Evolutionary conservation across 1,140 invertebrate genomes (phyloP), one percentile per base, ranked within the genome.

Genomic region (Plectus sambesii): DNA sequence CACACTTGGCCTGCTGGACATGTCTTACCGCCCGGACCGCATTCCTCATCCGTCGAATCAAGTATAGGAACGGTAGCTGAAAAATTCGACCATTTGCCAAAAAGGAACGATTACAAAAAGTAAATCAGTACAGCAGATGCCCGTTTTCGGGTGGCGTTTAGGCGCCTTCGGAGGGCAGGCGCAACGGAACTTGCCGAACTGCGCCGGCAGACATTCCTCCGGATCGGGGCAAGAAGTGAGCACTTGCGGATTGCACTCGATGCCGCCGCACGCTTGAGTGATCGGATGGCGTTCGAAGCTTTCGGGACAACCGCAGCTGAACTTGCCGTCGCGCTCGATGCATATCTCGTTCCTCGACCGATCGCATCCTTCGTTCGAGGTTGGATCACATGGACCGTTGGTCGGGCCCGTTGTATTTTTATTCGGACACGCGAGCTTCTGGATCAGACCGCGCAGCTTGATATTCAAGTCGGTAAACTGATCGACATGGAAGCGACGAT

Each of bases 401-500:
- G 30, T 33, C 30, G 30, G 30, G 17, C 12, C 17, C 12, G 30
- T 33, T 12, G 30, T 12, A 12, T 12, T 33, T 33, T 33, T 33
- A 12, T 33, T 33, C 12, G 12, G 30, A 33, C 30, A 33, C 17
- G 17, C 12, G 12, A 17, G 12, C 17, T 33, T 33, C 17, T 33
- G 30, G 30, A 33, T 33, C 30, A 33, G 17, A 33, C 30, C 17
- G 12, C 30, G 12, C 30, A 33, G 17, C 17, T 17, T 12, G 12
- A 17, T 33, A 33, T 33, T 33, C 30, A 33, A 33, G 17, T 33
- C 30, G 30, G 30, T 33, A 17, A 33, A 33, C 30, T 33, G 30
- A 12, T 33, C 30, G 17, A 33, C 30, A 33, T 12, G 12, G 30
- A 33, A 33, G 17, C 12, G 12, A 33, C 63, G 53, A 43, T 63